phyloP scores from a whole-genome alignment of 2,113 vertebrate genomes.

The Euleptes europaea region DNA sequence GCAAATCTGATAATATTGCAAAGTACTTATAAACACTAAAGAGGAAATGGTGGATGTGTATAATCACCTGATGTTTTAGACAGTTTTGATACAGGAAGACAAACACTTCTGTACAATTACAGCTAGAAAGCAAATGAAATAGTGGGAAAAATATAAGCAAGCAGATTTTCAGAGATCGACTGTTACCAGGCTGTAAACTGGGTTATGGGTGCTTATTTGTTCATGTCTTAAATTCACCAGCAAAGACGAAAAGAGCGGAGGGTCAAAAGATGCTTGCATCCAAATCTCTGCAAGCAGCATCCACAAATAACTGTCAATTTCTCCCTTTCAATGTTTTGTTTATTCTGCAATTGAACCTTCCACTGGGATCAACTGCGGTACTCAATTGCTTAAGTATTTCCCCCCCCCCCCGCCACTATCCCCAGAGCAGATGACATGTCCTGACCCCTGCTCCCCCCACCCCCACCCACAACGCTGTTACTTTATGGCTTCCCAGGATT shows the following conservation, averaged over 20 bases:
- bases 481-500: not conserved
- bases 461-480: not conserved
- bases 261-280: not conserved
- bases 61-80: constrained; percentile 9
- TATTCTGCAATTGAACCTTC: not conserved
- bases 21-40: constrained; percentile 49
- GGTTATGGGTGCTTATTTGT: not conserved
- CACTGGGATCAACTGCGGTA: not conserved
- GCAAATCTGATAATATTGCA: constrained; percentile 57
- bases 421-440: too few relatives aligned
- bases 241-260: not conserved
- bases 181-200: not conserved
- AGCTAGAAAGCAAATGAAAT: not conserved
- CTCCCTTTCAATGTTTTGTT: not conserved
- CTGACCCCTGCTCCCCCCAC: not conserved
- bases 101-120: not conserved
- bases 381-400: not conserved
- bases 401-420: not conserved
- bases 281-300: not conserved
- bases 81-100: constrained; percentile 23
- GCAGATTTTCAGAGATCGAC: too few relatives aligned
- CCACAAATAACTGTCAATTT: not conserved
- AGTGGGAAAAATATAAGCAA: too few relatives aligned
- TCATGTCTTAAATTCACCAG: not conserved
- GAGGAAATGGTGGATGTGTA: constrained; percentile 24